These are phyloP conservation scores for Sinocyclocheilus grahami DNA, from an alignment of 2,113 vertebrate species.

Conservation along the genomic window DNA sequence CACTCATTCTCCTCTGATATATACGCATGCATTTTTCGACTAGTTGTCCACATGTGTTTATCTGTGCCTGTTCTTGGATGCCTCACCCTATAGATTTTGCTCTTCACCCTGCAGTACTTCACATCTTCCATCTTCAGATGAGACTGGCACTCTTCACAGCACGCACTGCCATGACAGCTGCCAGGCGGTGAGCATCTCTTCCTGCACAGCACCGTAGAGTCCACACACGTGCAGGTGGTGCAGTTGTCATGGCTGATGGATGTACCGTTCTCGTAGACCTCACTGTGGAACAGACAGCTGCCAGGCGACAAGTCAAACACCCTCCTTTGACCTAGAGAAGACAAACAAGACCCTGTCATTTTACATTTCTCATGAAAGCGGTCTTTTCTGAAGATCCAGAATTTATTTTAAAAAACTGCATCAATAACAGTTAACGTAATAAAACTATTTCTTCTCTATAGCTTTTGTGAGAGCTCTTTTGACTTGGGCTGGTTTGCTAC, in stretches of 20 bases:
- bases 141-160: constrained; percentile 88
- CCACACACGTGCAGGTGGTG: constrained; percentile 90
- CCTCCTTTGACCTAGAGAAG: constrained; percentile 89
- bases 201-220: constrained; percentile 92
- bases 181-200: constrained; percentile 82
- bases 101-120: constrained; percentile 90
- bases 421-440: too few relatives aligned
- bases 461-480: too few relatives aligned
- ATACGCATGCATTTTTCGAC: background rate
- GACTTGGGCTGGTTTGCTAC: too few relatives aligned
- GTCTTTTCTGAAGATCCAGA: too few relatives aligned
- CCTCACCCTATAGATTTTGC: constrained; percentile 92
- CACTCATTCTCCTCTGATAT: background rate
- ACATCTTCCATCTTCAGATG: constrained; percentile 82
- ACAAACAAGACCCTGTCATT: constrained; percentile 6
- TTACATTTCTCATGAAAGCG: background rate
- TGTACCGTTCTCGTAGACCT: constrained; percentile 90
- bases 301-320: constrained; percentile 94
- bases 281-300: constrained; percentile 94
- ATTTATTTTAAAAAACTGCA: too few relatives aligned
- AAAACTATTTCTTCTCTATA: too few relatives aligned
- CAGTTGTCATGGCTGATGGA: constrained; percentile 89
- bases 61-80: background rate
- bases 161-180: constrained; percentile 75
- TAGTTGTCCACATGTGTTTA: too few relatives aligned